Evolutionary conservation across 2,113 vertebrate genomes (phyloP), one percentile per base, ranked within the genome.

Genomic region (Epinephelus lanceolatus): DNA sequence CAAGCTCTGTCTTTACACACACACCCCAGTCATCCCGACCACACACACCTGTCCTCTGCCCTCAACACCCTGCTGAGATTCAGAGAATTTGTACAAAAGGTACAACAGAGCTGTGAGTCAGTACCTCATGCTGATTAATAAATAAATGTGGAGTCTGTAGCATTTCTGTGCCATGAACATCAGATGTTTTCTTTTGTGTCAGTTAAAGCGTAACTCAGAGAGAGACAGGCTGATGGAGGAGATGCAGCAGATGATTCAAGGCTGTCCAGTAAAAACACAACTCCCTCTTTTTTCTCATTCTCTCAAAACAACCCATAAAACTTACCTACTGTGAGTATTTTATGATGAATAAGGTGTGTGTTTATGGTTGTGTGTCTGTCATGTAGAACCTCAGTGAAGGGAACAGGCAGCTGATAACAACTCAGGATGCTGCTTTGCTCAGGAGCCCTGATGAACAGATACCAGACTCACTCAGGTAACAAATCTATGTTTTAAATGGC

Each of bases 381-480:
- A 85, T 77, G 17, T 15, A 97, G 97, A 92, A 78, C 69, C 92
- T 97, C 21, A 85, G 88, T 47, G 96, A 97, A 94, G 95, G 81
- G 74, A 97, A 93, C 86, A 94, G 97, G 67, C 96, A 95, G 70
- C 94, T 97, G 71, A 93, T 97, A 68, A 93, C 79, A 30, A 88
- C 85, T 55, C 96, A 97, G 91, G 95, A 97, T 30, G 96, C 94
- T 52, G 90, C 90, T 49, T 88, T 97, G 81, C 94, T 97, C 87
- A 91, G 60, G 27, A 94, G 94, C 84, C 87, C 81, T 4, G 91
- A 95, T 76, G 93, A 95, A 37, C 91, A 95, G 84, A 89, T 95
- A 8, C 88, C 91, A 27, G 92, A 95, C 33, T 95, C 93, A 15
- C 91, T 96, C 86, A 97, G 96, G 97, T 97, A 93, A 88, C 45